Evolutionary conservation across 2,888 invertebrate species (phyloP), one percentile per base, ranked within the genome.

Genomic region (Orthosia gothica): DNA sequence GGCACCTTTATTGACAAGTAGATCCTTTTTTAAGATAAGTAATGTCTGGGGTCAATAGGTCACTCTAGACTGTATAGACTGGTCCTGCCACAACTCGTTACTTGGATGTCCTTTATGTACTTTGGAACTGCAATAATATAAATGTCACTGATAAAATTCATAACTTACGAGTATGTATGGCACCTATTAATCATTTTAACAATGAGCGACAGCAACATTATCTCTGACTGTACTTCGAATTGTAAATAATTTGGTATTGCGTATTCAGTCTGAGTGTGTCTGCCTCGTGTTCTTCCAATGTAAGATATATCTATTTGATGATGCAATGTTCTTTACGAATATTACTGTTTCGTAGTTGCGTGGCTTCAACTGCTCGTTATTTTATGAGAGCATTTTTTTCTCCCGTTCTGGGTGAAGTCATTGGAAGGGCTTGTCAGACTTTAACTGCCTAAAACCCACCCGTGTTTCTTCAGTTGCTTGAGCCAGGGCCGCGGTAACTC

Each of bases 141-240:
- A 40, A 79, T 54, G 62, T 62, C 70, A 40, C 62, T 58, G 78
- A 78, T 78, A 78, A 79, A 40, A 26, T 50, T 26, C 63, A 64
- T 71, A 62, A 52, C 15, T 66, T 50, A 55, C 40, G 40, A 40
- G 40, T 40, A 40, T 40, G 40, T 40, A 40, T 40, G 40, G 9
- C 40, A n/a, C 50, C 62, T 63, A 76, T 76, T 63, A 47, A 62
- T 76, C 55, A 78, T 20, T 59, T 63, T 20, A 45, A 78, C 52
- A 50, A 45, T 18, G 7, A 4, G 20, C 15, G 9, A 61, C 49
- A 66, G 0, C 45, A 45, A 50, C 26, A 50, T 74, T 5, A 45
- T 54, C 3, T 45, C 26, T 55, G 49, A 76, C 49, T 55, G 40
- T 52, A 18, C 26, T 13, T 65, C 5, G 12, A 73, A 49, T 62